Evolutionary conservation across 2,113 vertebrate genomes (phyloP).

Genomic region (Notarius quadriscutis): DNA sequence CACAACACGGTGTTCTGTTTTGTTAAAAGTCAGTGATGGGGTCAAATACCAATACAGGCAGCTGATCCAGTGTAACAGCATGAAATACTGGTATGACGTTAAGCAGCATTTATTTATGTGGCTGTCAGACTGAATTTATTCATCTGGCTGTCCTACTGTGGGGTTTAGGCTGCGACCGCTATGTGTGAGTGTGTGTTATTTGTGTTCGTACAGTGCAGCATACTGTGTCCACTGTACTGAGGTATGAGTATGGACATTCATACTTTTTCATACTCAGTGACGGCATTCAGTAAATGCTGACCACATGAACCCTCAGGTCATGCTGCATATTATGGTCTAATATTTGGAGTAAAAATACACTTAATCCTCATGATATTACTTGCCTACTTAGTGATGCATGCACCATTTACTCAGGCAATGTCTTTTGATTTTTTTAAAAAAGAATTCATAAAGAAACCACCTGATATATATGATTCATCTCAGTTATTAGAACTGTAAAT

Average conservation of each 20-base stretch:
- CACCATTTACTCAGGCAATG: background rate
- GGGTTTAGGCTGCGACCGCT: slow-evolving; percentile 17
- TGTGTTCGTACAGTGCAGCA: slow-evolving; percentile 34
- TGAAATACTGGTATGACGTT: background rate
- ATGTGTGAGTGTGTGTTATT: slow-evolving; percentile 1
- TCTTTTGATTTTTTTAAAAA: background rate
- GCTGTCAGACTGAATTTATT: slow-evolving; percentile 1
- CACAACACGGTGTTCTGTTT: background rate
- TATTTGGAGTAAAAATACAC: slow-evolving; percentile 15
- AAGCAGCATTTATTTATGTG: slow-evolving; percentile 10
- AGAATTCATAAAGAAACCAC: no score
- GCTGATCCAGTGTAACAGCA: background rate
- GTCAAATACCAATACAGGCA: background rate
- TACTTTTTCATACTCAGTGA: slow-evolving; percentile 12
- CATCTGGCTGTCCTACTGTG: slow-evolving; percentile 21
- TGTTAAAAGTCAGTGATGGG: slow-evolving; percentile 14
- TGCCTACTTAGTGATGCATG: background rate
- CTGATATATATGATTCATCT: background rate
- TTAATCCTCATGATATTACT: background rate
- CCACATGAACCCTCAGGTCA: slow-evolving; percentile 13
- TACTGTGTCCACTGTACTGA: slow-evolving; percentile 32
- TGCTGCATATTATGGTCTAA: background rate
- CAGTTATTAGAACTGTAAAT: background rate
- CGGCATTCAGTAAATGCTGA: slow-evolving; percentile 23
- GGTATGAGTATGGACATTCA: slow-evolving; percentile 35